Conservation (phyloP, 2,888 invertebrate genomes). For the Athetis lepigone region DNA sequence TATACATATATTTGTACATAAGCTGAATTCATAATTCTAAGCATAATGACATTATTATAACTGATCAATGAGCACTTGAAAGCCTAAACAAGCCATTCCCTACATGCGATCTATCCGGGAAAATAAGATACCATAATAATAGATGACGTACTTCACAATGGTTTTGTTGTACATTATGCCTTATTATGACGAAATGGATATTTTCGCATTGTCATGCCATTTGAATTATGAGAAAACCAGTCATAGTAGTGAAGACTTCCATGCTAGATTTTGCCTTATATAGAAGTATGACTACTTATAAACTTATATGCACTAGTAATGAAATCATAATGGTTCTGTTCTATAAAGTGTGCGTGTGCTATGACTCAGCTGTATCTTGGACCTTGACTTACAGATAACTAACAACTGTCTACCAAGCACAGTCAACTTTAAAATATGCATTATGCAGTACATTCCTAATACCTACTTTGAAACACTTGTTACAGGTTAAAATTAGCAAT, state of each 20-base stretch:
- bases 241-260: constrained; percentile 17
- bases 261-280: constrained; percentile 16
- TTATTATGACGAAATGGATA: not conserved
- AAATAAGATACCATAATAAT: not conserved
- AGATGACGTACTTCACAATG: not conserved
- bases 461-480: constrained; percentile 16
- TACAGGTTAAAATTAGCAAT: constrained; percentile 13
- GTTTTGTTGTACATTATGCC: not conserved
- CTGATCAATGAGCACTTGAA: constrained; percentile 2
- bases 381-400: constrained; percentile 45
- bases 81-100: not conserved
- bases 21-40: no score
- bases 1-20: not conserved
- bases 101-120: not conserved
- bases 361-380: constrained; percentile 46
- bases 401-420: constrained; percentile 4
- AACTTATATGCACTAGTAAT: constrained; percentile 28
- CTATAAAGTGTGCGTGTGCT: constrained; percentile 18
- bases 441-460: not conserved
- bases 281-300: constrained; percentile 31
- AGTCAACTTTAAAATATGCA: constrained; percentile 35
- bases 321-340: constrained; percentile 45
- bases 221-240: constrained; percentile 6
- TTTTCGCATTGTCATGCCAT: not conserved
- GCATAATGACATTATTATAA: no score